Evolutionary conservation across 2,113 vertebrate genomes (phyloP).

Genomic region (Sula dactylatra): DNA sequence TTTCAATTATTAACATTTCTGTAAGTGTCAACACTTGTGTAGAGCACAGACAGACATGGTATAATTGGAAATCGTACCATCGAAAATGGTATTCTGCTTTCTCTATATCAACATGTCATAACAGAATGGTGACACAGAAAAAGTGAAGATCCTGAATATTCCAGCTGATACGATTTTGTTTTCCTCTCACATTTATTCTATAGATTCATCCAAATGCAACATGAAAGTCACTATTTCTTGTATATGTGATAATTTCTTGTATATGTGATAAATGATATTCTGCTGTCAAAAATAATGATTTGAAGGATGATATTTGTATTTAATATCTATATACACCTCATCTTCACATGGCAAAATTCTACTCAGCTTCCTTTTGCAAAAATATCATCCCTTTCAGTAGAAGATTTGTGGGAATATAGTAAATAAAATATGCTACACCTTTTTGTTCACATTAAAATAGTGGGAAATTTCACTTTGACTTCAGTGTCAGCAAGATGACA

Average conservation of each 20-base stretch:
- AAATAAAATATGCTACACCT: background rate
- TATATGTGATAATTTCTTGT: background rate
- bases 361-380: background rate
- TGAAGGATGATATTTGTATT: background rate
- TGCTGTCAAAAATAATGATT: background rate
- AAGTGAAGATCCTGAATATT: background rate
- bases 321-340: background rate
- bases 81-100: background rate
- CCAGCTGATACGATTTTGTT: background rate
- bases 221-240: background rate
- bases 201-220: background rate
- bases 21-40: background rate
- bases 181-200: background rate
- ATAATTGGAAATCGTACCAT: background rate
- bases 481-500: background rate
- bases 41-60: background rate
- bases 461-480: background rate
- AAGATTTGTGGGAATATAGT: background rate
- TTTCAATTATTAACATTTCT: slow-evolving; percentile 10
- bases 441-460: background rate
- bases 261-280: background rate
- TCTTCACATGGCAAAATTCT: background rate
- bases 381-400: background rate
- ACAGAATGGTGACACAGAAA: background rate
- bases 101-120: background rate